Conservation (phyloP, 2,797 vertebrate genomes). For the Vireo griseus region DNA sequence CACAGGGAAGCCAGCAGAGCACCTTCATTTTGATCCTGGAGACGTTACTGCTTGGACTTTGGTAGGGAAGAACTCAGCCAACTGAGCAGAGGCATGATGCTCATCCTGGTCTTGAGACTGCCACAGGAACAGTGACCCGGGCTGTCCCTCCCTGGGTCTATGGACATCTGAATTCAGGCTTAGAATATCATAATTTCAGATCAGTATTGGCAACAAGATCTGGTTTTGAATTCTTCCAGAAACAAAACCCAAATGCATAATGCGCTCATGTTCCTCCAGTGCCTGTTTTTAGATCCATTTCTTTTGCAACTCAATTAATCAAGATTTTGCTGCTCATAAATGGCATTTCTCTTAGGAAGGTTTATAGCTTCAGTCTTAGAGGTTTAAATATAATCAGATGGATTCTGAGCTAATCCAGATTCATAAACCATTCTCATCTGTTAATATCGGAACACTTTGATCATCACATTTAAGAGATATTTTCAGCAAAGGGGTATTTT, state of each 20-base stretch:
- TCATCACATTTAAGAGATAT: neutral
- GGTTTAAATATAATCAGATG: constrained; percentile 52
- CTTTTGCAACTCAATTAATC: constrained; percentile 50
- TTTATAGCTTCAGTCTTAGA: constrained; percentile 14
- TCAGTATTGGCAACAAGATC: neutral
- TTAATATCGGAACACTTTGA: neutral
- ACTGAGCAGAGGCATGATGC: neutral
- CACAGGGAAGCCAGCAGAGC: neutral
- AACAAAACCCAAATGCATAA: constrained; percentile 15
- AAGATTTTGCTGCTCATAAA: constrained; percentile 22
- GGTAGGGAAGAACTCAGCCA: neutral
- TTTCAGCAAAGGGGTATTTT: neutral
- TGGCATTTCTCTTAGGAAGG: constrained; percentile 2
- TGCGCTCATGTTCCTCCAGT: neutral
- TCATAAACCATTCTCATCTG: neutral
- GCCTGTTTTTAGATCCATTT: constrained; percentile 36
- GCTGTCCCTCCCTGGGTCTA: neutral
- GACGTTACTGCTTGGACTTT: neutral
- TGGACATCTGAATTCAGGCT: neutral
- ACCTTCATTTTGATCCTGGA: neutral
- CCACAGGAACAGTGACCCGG: neutral
- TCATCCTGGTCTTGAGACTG: neutral
- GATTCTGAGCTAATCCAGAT: constrained; percentile 41
- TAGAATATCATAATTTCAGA: neutral
- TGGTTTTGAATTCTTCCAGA: neutral